Evolutionary conservation across 35 echinoderm and acorn worm genomes (phyloP), one percentile per base, ranked within the genome.

Genomic region (Ophioderma brevispina): DNA sequence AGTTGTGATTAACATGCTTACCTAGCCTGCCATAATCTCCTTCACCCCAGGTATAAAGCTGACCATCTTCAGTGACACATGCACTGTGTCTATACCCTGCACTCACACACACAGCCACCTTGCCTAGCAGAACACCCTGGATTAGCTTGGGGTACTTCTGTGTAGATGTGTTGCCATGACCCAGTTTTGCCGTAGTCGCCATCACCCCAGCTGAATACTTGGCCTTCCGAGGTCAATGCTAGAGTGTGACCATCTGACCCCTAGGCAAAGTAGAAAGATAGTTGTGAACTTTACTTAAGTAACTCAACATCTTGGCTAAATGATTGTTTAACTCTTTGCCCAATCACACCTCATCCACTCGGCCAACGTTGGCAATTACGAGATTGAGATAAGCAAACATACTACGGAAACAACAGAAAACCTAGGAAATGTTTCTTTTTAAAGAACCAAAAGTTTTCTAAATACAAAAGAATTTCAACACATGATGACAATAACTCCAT

Each of bases 181-280:
- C 96, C 0, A 98, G 81, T 79, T 98, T 98, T 46, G 1, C 96
- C 96, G 77, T 98, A 98, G 75, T 98, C 96, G 18, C 96, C 96
- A 64, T 98, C 96, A 38, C 96, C 96, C 96, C 96, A 98, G 87
- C 93, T 95, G 78, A 95, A 98, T 23, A 98, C 94, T 78, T 98
- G 93, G 49, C 96, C 96, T 49, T 98, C 96, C 6, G 96, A 89
- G 30, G 96, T 95, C 43, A 98, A 75, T 32, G 96, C 96, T 18
- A 98, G 82, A n/a, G 96, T 98, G 90, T 98, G 96, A 2, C 96
- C 96, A 80, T 98, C 96, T 49, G 96, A 98, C 14, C 96, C 96
- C 96, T 98, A 77, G n/a, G 36, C 3, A 76, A 55, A 42, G 42
- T 4, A 84, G 78, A 33, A 80, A 89, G 21, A n/a, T n/a, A n/a